Base-by-base conservation (phyloP, 2,888 invertebrate species). In the Plagodis dolabraria region DNA sequence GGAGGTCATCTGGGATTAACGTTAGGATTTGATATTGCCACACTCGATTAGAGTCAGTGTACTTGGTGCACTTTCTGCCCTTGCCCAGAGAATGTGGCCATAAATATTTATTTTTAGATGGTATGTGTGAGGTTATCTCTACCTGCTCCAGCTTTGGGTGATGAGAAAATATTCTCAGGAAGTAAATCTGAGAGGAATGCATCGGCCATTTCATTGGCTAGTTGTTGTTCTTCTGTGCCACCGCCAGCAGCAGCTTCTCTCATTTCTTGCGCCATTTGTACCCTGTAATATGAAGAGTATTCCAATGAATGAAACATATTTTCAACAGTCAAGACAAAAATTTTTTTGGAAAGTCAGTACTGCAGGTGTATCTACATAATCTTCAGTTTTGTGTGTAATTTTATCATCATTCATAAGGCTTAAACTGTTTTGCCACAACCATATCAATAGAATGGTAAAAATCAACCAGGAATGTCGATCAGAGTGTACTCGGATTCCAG, bases 181-280 rank as follows among this genome's bases (percentile, higher is more conserved):
- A 99, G 91, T 65, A 98, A 96, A 85, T 99, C 99, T 57, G 97
- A 97, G 1, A 99, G 93, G 76, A 99, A 99, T 7, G 99, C 98
- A 74, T 98, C 98, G 0, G 99, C 99, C 96, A 99, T 98, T 93
- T 99, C 99, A 70, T 97, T 96, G 0, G 99, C 99, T 53, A 99
- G 92, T 73, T 99, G 98, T 67, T 97, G 96, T 80, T 99, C 99
- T 69, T 99, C 99, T 47, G 98, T 97, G 0, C 97, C 98, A 0
- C 92, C 91, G 0, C 92, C 92, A 0, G 93, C 89, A 2, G 99
- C 99, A 0, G 99, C 98, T 86, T 99, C 98, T 62, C 98, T 95
- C 98, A 99, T 98, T 91, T 99, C 98, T 82, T 99, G 98, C 0
- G 99, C 99, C 98, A 99, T 99, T 93, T 99, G 99, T 56, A 98